Percentiles rank a stretch among this genome's conserved stretches.
phyloP scores from a whole-genome alignment of 1,140 invertebrate species.

The Camponotus floridanus region DNA sequence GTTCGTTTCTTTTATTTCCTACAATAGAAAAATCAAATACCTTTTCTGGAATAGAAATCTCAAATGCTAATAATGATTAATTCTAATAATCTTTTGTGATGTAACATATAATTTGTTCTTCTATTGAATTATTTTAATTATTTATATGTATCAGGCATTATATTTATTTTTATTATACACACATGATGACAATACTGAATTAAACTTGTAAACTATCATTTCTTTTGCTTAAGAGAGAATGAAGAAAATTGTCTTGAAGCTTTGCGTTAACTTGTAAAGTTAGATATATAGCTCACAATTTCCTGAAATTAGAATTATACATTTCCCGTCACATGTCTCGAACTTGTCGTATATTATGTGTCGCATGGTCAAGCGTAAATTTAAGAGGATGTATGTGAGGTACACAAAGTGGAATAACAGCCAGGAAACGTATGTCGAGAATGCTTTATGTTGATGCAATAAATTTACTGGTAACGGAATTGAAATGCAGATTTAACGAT shows the following conservation, averaged over 20 bases:
- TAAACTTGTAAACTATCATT: conserved; percentile 6
- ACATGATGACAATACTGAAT: not conserved
- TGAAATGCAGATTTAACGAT: conserved; percentile 32
- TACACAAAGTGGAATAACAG: conserved; percentile 38
- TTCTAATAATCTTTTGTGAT: not conserved
- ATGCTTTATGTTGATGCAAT: conserved; percentile 21
- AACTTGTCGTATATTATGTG: conserved; percentile 53
- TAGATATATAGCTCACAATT: not conserved
- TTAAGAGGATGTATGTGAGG: conserved; percentile 10
- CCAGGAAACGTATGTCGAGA: conserved; percentile 15
- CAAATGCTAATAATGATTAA: not conserved
- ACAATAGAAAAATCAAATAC: not conserved
- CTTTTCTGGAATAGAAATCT: not conserved
- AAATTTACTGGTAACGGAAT: conserved; percentile 45
- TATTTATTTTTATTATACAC: not conserved
- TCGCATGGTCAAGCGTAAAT: conserved; percentile 54
- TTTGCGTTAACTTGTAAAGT: not conserved
- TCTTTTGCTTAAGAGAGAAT: conserved; percentile 6
- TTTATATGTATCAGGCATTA: conserved; percentile 5
- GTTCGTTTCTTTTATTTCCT: not conserved
- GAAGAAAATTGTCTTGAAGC: conserved; percentile 9
- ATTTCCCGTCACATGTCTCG: not conserved
- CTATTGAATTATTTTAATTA: not conserved
- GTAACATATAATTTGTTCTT: not conserved
- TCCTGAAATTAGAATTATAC: conserved; percentile 55